Conservation (phyloP, 2,888 invertebrate species). For the Cephus pygmeus region DNA sequence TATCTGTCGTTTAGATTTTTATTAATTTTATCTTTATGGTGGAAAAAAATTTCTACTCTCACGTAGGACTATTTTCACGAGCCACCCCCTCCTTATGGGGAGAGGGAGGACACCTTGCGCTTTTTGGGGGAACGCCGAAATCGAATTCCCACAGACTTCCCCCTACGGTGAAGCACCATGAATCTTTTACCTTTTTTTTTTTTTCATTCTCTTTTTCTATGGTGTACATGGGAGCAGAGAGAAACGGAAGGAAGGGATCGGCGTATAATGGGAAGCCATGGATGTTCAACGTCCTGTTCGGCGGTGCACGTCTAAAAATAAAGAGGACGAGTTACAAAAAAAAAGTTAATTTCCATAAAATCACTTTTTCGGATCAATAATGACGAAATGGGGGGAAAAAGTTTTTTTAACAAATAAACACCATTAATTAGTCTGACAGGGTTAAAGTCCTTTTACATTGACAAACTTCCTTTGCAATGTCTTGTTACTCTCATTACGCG, state of each 20-base stretch:
- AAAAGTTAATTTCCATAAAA: background rate
- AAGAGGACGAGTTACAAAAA: background rate
- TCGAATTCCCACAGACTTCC: conserved; percentile 1
- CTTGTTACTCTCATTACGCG: conserved; percentile 5
- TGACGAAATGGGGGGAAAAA: background rate
- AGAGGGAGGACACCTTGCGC: background rate
- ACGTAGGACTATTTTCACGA: no score
- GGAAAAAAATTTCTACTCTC: no score
- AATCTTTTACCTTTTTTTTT: background rate
- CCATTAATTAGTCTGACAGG: background rate
- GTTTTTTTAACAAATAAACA: background rate
- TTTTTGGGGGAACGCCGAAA: background rate
- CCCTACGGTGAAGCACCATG: background rate
- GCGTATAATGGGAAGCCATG: background rate
- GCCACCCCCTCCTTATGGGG: no score
- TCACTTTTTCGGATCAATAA: background rate
- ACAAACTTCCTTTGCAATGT: background rate
- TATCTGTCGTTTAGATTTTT: no score
- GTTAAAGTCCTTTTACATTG: background rate
- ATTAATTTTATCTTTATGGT: no score
- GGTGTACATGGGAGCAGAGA: background rate
- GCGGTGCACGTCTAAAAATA: background rate
- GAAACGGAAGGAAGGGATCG: conserved; percentile 2
- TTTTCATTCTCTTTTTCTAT: background rate
- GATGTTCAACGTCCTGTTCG: background rate